Conservation (phyloP, 2,888 invertebrate species). For the Entomobrya multifasciata region DNA sequence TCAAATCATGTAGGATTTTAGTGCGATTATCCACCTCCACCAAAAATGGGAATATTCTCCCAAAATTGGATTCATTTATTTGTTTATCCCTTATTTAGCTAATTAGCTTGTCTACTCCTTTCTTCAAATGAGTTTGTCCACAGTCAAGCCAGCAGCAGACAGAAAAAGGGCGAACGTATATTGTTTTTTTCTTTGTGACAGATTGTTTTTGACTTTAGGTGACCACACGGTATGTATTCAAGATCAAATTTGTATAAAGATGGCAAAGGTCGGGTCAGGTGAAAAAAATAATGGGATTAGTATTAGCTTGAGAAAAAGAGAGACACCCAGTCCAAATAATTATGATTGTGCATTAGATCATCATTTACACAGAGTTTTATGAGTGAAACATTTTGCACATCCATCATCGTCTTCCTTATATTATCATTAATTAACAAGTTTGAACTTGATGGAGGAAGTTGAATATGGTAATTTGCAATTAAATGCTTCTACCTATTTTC, state of each 20-base stretch:
- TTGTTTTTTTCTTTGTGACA: conserved; percentile 57
- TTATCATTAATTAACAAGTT: conserved; percentile 33
- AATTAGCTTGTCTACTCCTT: conserved; percentile 73
- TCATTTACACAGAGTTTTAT: too few species aligned
- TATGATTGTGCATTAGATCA: neutral
- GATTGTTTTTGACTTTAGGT: conserved; percentile 59
- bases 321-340: conserved; percentile 28
- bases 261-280: conserved; percentile 67
- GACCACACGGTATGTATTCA: conserved; percentile 60
- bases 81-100: conserved; percentile 75
- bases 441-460: conserved; percentile 61
- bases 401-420: conserved; percentile 24
- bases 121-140: conserved; percentile 58
- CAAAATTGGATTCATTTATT: conserved; percentile 75
- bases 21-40: conserved; percentile 66
- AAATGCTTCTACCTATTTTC: conserved; percentile 49
- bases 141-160: conserved; percentile 10
- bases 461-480: conserved; percentile 66
- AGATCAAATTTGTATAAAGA: conserved; percentile 52
- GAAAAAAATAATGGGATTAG: conserved; percentile 42
- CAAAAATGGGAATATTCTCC: conserved; percentile 74
- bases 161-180: conserved; percentile 33
- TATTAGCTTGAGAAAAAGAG: neutral
- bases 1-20: conserved; percentile 62
- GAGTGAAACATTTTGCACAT: too few species aligned